Percentiles rank a stretch among this genome's conserved stretches.
These are phyloP conservation scores for Brachionus koreanus DNA, from an alignment of 1,140 invertebrate species.

Conservation along the genomic window DNA sequence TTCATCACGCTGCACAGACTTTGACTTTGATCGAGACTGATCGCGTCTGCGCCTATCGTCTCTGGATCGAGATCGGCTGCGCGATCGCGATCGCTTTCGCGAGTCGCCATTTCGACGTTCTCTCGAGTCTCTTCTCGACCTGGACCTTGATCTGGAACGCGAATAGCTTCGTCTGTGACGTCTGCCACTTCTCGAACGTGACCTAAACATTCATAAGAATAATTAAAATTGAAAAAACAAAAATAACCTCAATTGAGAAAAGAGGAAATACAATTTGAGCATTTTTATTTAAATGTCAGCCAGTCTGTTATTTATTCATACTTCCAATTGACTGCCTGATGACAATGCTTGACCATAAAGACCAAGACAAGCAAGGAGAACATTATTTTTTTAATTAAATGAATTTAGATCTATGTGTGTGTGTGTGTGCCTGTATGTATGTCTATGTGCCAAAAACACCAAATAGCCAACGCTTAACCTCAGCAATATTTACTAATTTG, in stretches of 20 bases:
- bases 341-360: background rate
- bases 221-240: background rate
- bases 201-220: background rate
- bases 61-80: background rate
- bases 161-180: background rate
- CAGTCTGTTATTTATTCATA: background rate
- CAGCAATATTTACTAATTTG: background rate
- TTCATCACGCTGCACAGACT: background rate
- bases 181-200: slow-evolving; percentile 7
- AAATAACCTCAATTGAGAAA: background rate
- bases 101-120: slow-evolving; percentile 4
- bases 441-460: background rate
- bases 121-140: background rate
- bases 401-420: background rate
- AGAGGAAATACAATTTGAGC: background rate
- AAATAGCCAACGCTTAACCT: background rate
- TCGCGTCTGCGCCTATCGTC: background rate
- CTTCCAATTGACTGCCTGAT: background rate
- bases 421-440: background rate
- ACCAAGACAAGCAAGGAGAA: background rate
- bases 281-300: background rate
- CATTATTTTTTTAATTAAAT: no score
- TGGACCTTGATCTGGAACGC: background rate
- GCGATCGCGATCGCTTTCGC: background rate
- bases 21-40: background rate